Percentiles rank a stretch among this genome's conserved stretches.
phyloP scores from a whole-genome alignment of 2,888 invertebrate genomes.

The Tupiocoris notatus region DNA sequence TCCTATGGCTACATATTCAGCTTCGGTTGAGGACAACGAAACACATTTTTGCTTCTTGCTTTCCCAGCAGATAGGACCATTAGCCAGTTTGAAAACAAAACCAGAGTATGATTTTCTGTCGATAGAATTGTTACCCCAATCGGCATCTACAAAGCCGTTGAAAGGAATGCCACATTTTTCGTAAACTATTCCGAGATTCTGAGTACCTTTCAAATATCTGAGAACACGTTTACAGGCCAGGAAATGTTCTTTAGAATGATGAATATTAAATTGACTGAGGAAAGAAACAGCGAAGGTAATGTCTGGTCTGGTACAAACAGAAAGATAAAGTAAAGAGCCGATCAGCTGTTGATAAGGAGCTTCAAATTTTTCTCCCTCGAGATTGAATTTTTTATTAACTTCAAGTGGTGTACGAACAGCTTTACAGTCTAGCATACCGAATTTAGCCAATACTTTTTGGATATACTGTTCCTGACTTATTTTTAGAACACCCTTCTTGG shows the following conservation, averaged over 20 bases:
- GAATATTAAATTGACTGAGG: conserved; percentile 24
- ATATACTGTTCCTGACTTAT: conserved; percentile 39
- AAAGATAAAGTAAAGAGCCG: conserved; percentile 38
- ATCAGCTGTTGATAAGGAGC: conserved; percentile 45
- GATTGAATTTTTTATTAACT: conserved; percentile 1
- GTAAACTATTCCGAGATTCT: no score
- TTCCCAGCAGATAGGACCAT: no score
- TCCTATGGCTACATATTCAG: conserved; percentile 5
- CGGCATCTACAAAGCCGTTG: no score
- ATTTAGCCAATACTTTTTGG: conserved; percentile 34
- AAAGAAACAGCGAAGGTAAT: conserved; percentile 39
- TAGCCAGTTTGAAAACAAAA: no score
- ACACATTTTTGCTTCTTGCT: no score
- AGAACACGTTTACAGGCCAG: no score
- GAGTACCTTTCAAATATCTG: no score
- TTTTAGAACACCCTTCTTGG: neutral
- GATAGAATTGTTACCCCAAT: no score
- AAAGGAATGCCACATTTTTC: no score
- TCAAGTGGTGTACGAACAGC: conserved; percentile 19
- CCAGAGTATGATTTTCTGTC: no score
- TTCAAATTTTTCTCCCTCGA: no score
- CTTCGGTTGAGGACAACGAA: neutral
- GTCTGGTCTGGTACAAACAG: conserved; percentile 39
- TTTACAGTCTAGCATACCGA: conserved; percentile 38
- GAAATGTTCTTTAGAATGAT: no score